Conservation (phyloP, 2,113 vertebrate species). For the Orcinus orca region DNA sequence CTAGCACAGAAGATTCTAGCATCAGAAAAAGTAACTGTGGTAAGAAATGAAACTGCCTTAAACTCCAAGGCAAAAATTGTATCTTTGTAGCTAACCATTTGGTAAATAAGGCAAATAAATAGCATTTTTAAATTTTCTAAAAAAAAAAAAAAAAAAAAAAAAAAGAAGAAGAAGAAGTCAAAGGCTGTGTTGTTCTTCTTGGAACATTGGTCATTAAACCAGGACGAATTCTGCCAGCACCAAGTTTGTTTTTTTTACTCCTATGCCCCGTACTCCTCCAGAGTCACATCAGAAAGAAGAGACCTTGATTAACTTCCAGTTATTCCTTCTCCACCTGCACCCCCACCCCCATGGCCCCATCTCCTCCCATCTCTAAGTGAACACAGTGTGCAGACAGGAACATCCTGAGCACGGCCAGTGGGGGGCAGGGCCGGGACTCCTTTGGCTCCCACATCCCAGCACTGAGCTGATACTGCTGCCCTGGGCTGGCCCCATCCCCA, state of each 20-base stretch:
- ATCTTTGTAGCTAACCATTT: conserved; percentile 34
- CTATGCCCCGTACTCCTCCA: background rate
- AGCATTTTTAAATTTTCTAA: conserved; percentile 52
- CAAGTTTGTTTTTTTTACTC: background rate
- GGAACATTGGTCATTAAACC: background rate
- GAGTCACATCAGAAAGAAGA: background rate
- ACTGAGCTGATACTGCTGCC: background rate
- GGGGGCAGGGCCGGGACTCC: background rate
- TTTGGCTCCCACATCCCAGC: background rate
- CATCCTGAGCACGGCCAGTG: background rate
- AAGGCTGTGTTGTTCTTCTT: background rate
- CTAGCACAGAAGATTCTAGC: background rate
- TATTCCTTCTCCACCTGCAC: background rate
- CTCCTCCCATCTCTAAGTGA: background rate
- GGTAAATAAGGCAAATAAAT: conserved; percentile 56
- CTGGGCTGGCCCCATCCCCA: too few species aligned
- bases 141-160: too few species aligned
- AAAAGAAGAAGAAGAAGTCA: background rate
- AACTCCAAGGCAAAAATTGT: conserved; percentile 21
- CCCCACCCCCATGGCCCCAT: background rate
- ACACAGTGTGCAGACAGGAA: background rate
- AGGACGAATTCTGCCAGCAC: background rate
- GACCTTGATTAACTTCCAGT: too few species aligned
- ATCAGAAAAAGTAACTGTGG: conserved; percentile 8
- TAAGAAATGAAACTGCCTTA: conserved; percentile 40